These are phyloP conservation scores for Acrobasis repandana DNA, from an alignment of 2,888 invertebrate genomes.

Conservation along the genomic window DNA sequence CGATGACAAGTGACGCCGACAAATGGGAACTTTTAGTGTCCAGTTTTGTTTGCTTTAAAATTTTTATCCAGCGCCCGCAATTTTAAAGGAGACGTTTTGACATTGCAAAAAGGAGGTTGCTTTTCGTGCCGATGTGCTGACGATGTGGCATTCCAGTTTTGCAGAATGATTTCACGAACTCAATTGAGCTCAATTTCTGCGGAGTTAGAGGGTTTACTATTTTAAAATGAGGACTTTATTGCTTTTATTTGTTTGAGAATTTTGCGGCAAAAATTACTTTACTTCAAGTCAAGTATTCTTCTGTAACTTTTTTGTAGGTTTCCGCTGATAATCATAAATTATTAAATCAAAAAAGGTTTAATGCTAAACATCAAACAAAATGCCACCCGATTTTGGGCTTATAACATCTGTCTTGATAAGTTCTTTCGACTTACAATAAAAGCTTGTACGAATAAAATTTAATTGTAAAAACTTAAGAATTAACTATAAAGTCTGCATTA, in stretches of 20 bases:
- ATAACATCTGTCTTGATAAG: too few species aligned
- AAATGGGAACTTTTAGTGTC: slow-evolving; percentile 32
- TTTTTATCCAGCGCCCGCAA: slow-evolving; percentile 11
- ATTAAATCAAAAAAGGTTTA: too few species aligned
- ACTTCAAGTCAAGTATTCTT: too few species aligned
- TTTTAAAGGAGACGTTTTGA: slow-evolving; percentile 11
- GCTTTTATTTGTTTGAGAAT: background rate
- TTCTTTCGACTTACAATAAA: too few species aligned
- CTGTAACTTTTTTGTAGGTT: too few species aligned
- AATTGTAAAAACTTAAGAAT: too few species aligned
- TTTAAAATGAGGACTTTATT: background rate
- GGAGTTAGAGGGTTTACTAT: background rate
- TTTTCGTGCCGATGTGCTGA: slow-evolving; percentile 14
- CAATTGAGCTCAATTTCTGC: background rate
- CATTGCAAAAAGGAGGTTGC: slow-evolving; percentile 15
- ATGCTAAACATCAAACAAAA: too few species aligned
- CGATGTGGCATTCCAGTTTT: slow-evolving; percentile 1
- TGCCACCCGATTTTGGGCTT: too few species aligned
- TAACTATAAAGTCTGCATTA: too few species aligned
- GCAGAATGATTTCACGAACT: background rate
- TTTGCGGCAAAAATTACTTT: background rate
- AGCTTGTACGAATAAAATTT: too few species aligned
- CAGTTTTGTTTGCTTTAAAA: slow-evolving; percentile 42
- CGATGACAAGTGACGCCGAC: slow-evolving; percentile 46
- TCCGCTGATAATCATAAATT: too few species aligned